These are phyloP conservation scores for Cotesia glomerata DNA, from an alignment of 1,140 invertebrate species.

Conservation along the genomic window DNA sequence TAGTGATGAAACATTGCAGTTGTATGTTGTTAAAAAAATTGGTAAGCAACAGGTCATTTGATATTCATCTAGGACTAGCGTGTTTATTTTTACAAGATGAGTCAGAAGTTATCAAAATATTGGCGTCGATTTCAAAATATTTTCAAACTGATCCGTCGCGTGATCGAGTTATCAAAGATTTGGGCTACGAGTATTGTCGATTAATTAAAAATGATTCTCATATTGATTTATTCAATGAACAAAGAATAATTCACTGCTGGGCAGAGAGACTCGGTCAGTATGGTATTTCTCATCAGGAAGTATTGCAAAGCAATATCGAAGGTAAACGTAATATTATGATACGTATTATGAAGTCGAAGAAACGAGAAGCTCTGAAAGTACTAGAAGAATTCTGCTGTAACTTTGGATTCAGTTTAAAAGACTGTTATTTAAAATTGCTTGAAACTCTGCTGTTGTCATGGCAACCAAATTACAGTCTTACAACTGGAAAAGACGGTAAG, in stretches of 20 bases:
- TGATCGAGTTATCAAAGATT: constrained; percentile 40
- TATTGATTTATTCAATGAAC: constrained; percentile 31
- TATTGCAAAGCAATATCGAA: constrained; percentile 43
- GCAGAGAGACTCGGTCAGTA: constrained; percentile 42
- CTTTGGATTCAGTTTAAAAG: constrained; percentile 51
- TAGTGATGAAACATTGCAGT: constrained; percentile 29
- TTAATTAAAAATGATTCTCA: constrained; percentile 35
- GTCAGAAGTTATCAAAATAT: constrained; percentile 36
- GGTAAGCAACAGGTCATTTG: constrained; percentile 41
- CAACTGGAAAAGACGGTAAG: constrained; percentile 25
- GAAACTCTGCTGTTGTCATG: constrained; percentile 51
- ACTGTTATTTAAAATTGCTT: constrained; percentile 54
- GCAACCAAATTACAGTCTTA: constrained; percentile 42
- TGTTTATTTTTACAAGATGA: constrained; percentile 45
- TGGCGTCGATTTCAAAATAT: constrained; percentile 35
- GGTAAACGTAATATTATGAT: constrained; percentile 48
- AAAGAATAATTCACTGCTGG: constrained; percentile 47
- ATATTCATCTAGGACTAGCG: constrained; percentile 46
- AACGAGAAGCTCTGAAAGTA: constrained; percentile 40
- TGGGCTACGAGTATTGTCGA: constrained; percentile 48
- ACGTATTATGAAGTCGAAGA: constrained; percentile 43
- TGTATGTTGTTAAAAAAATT: constrained; percentile 46
- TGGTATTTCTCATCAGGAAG: constrained; percentile 47
- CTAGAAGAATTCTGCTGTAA: constrained; percentile 51
- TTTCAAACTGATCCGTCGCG: constrained; percentile 38